A percentile compares a stretch with the other conserved stretches of the same genome.
phyloP scores from a whole-genome alignment of 2,797 vertebrate species.

The Sciurus carolinensis region DNA sequence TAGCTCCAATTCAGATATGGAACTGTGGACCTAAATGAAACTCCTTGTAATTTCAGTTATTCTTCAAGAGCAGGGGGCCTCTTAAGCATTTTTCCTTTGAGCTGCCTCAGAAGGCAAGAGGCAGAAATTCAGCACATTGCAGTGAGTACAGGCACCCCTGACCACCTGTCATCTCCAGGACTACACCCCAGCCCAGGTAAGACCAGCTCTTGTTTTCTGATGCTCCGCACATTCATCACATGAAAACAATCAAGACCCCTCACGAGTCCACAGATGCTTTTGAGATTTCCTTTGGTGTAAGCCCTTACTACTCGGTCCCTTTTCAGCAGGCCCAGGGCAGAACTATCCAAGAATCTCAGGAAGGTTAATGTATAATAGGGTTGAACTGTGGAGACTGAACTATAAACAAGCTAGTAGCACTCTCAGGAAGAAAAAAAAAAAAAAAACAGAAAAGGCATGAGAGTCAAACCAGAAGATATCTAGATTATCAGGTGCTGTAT shows the following conservation, averaged over 20 bases:
- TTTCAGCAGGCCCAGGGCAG: neutral
- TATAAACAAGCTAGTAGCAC: constrained; percentile 52
- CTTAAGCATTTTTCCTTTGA: constrained; percentile 16
- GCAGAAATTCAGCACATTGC: neutral
- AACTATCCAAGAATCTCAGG: constrained; percentile 33
- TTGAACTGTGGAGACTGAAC: constrained; percentile 24
- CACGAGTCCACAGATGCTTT: neutral
- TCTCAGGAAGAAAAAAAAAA: constrained; percentile 32
- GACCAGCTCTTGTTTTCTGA: neutral
- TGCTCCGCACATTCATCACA: neutral
- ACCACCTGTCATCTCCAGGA: neutral
- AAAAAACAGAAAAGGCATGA: too few relatives aligned
- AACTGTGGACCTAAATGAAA: constrained; percentile 3
- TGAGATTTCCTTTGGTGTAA: neutral
- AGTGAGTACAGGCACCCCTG: neutral
- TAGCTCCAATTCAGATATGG: constrained; percentile 50
- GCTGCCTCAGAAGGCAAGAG: constrained; percentile 34
- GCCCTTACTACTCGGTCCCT: neutral
- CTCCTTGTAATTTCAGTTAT: neutral
- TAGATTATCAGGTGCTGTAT: too few relatives aligned
- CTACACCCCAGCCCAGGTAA: neutral
- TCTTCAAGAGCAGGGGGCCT: neutral
- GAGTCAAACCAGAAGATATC: too few relatives aligned
- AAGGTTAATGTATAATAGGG: neutral
- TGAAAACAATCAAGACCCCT: constrained; percentile 22